Conservation (phyloP, 2,113 vertebrate genomes). For the Clarias macrocephalus region DNA sequence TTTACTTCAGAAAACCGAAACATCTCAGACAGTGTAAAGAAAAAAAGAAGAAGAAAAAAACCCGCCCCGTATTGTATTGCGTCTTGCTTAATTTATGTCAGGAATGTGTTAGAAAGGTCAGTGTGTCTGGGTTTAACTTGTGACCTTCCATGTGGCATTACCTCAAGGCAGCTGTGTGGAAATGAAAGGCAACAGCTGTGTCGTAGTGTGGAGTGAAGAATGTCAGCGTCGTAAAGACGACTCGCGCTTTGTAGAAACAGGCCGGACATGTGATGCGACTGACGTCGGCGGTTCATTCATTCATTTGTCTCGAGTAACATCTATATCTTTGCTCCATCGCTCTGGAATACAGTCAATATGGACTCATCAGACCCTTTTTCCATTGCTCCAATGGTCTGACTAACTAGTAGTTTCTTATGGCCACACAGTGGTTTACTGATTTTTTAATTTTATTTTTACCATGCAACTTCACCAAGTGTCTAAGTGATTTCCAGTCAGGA, state of each 20-base stretch:
- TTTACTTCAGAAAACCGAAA: neutral
- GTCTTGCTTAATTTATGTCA: neutral
- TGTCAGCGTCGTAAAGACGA: conserved; percentile 14
- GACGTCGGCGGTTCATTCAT: neutral
- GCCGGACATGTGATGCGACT: neutral
- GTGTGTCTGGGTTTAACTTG: conserved; percentile 1
- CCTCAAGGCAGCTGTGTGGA: conserved; percentile 5
- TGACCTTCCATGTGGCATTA: neutral
- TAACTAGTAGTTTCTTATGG: too few species aligned
- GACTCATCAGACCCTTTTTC: too few species aligned
- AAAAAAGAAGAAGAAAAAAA: neutral
- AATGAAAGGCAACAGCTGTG: conserved; percentile 22
- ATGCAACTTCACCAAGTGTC: too few species aligned
- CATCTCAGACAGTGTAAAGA: neutral
- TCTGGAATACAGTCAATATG: too few species aligned
- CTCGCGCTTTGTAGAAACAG: neutral
- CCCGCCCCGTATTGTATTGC: too few species aligned
- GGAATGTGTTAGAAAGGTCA: neutral
- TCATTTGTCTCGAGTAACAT: neutral
- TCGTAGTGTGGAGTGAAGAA: conserved; percentile 1
- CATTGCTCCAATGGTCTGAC: too few species aligned
- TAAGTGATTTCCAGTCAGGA: too few species aligned
- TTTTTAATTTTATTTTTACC: too few species aligned
- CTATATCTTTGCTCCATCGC: too few species aligned
- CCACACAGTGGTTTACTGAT: too few species aligned